Evolutionary conservation across 2,797 vertebrate genomes (phyloP).

Genomic region (Buceros bicornis): DNA sequence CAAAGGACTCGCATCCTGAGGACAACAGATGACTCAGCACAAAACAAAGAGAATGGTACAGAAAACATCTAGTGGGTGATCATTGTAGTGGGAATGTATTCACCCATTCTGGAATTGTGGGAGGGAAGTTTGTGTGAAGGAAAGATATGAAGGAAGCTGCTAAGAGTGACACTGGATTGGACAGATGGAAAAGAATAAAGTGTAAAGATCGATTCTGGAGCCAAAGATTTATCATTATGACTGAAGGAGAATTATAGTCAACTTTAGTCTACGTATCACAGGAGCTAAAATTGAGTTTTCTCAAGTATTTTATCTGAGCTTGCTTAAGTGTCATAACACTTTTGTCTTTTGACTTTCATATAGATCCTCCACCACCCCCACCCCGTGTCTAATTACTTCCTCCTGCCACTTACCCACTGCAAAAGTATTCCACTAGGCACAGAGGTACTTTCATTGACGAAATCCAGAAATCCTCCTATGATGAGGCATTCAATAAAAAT

Average conservation of each 20-base stretch:
- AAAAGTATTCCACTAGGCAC: neutral
- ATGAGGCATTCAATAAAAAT: conserved; percentile 8
- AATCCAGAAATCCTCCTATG: neutral
- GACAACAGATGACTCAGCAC: conserved; percentile 10
- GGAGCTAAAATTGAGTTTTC: conserved; percentile 47
- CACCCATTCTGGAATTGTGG: conserved; percentile 4
- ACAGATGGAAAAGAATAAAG: conserved; percentile 51
- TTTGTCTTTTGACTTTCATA: conserved; percentile 54
- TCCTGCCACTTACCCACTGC: conserved; percentile 6
- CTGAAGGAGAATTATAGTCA: conserved; percentile 46
- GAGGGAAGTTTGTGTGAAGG: conserved; percentile 9
- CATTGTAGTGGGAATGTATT: conserved; percentile 13
- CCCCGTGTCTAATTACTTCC: neutral
- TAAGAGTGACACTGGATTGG: neutral
- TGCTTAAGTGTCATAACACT: conserved; percentile 52
- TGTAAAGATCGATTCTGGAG: conserved; percentile 6
- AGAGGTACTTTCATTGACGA: conserved; percentile 46
- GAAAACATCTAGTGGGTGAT: conserved; percentile 12
- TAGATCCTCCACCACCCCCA: neutral
- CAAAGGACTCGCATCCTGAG: neutral
- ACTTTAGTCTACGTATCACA: conserved; percentile 38
- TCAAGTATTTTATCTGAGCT: conserved; percentile 47
- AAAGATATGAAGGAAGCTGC: conserved; percentile 17
- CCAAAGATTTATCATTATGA: conserved; percentile 33
- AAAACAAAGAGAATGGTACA: neutral